These are phyloP conservation scores for Synergus umbraculus DNA, from an alignment of 2,888 invertebrate genomes.

Conservation along the genomic window DNA sequence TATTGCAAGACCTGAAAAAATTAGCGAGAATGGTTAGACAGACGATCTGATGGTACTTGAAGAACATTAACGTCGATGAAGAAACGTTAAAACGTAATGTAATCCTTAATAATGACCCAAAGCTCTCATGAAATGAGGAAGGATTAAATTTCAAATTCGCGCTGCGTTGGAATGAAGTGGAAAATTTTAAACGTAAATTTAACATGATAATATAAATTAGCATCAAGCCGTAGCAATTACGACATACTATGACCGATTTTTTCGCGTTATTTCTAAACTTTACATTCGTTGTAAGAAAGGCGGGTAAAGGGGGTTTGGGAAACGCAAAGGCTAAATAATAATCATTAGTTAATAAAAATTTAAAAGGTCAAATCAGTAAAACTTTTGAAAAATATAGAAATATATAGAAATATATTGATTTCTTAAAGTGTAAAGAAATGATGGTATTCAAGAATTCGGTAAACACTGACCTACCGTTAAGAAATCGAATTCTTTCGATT, in stretches of 20 bases:
- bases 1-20: conserved; percentile 30
- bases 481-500: conserved; percentile 4
- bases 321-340: too few species aligned
- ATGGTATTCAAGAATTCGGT: neutral
- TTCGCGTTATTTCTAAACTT: neutral
- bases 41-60: conserved; percentile 30
- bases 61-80: conserved; percentile 33
- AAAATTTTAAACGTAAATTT: conserved; percentile 9
- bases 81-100: conserved; percentile 25
- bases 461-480: neutral
- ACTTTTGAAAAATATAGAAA: too few species aligned
- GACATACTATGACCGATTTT: neutral
- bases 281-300: too few species aligned
- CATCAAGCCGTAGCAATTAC: neutral
- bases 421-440: neutral
- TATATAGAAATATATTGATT: neutral
- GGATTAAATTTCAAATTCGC: conserved; percentile 26
- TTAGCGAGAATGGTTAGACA: conserved; percentile 29
- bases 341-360: too few species aligned
- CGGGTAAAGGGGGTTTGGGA: too few species aligned
- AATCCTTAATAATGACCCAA: conserved; percentile 28
- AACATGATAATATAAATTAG: conserved; percentile 14
- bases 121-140: conserved; percentile 31
- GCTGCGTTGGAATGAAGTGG: neutral
- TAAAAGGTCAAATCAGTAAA: too few species aligned